A percentile compares a stretch with the other conserved stretches of the same genome.
Evolutionary conservation across 2,113 vertebrate genomes (phyloP).

Genomic region (Hydrochoerus hydrochaeris): DNA sequence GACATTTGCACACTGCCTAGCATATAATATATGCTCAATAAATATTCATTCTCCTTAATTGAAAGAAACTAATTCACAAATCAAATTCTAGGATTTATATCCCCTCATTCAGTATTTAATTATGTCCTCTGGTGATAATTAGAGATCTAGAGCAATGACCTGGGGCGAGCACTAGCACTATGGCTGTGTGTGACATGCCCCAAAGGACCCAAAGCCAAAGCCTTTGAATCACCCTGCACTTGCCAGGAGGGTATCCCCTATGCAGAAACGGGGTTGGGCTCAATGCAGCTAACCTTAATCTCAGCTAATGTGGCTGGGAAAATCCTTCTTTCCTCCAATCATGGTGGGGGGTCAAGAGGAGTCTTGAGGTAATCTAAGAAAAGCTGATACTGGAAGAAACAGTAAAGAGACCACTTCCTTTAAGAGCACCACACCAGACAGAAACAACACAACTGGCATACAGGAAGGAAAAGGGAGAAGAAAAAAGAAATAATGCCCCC

Average conservation of each 20-base stretch:
- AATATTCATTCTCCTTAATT: slow-evolving; percentile 76
- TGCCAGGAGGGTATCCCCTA: background rate
- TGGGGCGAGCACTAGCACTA: slow-evolving; percentile 49
- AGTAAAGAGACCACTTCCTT: background rate
- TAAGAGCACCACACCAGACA: background rate
- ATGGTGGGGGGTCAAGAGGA: background rate
- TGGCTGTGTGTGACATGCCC: slow-evolving; percentile 6
- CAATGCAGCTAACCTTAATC: slow-evolving; percentile 31
- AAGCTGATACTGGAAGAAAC: background rate
- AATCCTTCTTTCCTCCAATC: background rate
- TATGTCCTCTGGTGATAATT: slow-evolving; percentile 74
- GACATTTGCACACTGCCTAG: slow-evolving; percentile 50
- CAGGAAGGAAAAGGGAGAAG: background rate
- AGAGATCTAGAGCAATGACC: slow-evolving; percentile 69
- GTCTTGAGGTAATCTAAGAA: background rate
- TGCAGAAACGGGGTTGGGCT: background rate
- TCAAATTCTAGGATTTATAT: slow-evolving; percentile 63
- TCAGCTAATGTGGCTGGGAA: background rate
- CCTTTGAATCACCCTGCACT: slow-evolving; percentile 42
- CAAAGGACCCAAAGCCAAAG: slow-evolving; percentile 10
- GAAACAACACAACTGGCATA: background rate
- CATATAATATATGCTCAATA: slow-evolving; percentile 69
- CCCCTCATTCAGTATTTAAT: slow-evolving; percentile 64
- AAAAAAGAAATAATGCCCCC: background rate
- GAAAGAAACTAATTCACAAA: slow-evolving; percentile 74